Evolutionary conservation across 2,113 vertebrate species (phyloP).

Genomic region (Pithys albifrons): DNA sequence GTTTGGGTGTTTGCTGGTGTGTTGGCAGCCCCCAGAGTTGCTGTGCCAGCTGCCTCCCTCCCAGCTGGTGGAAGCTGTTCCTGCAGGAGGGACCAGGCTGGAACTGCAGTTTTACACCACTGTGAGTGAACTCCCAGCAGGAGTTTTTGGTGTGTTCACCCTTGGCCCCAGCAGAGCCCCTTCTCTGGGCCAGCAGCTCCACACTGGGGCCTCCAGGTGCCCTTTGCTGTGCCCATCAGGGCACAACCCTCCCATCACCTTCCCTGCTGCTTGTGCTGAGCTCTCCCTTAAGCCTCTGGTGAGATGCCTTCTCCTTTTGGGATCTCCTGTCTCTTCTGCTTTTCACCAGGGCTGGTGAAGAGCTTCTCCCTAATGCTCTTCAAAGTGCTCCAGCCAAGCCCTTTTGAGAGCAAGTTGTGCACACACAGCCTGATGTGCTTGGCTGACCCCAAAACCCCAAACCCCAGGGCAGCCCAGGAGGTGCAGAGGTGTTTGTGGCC

Average conservation of each 20-base stretch:
- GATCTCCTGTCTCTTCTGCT: not conserved
- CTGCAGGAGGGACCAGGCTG: not conserved
- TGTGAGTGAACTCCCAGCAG: not conserved
- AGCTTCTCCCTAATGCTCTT: not conserved
- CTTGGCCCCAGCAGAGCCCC: not conserved
- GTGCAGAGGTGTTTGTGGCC: not conserved
- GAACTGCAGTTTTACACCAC: not conserved
- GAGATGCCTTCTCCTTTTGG: not conserved
- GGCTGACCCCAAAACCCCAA: not conserved
- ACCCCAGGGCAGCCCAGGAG: not conserved
- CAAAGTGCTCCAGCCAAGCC: not conserved
- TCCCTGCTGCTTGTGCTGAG: not conserved
- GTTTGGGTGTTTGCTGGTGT: not conserved
- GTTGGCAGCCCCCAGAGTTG: not conserved
- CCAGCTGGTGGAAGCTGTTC: not conserved
- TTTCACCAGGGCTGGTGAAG: not conserved
- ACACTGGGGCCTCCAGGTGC: accelerated
- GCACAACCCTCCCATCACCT: not conserved
- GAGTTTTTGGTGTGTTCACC: not conserved
- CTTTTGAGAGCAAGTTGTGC: not conserved
- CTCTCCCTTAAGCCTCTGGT: accelerated
- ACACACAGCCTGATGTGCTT: not conserved
- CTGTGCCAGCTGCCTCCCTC: not conserved
- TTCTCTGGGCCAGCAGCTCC: not conserved
- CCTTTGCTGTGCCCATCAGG: not conserved